These are phyloP conservation scores for Dreissena polymorpha DNA, from an alignment of 1,140 invertebrate species.

Conservation along the genomic window DNA sequence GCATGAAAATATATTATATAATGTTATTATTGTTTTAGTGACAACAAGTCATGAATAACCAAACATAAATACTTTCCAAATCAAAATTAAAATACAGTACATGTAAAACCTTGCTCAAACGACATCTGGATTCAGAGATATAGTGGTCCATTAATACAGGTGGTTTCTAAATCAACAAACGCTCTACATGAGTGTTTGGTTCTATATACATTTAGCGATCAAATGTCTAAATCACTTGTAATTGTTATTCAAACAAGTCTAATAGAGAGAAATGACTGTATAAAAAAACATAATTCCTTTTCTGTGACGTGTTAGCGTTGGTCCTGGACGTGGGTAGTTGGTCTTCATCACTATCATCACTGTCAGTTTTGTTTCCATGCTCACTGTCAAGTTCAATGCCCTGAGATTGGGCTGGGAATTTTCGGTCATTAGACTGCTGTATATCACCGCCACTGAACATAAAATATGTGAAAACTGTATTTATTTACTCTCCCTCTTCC, in stretches of 20 bases:
- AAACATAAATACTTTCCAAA: constrained; percentile 8
- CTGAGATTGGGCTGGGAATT: too few species aligned
- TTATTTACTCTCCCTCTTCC: constrained; percentile 1
- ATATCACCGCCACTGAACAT: too few species aligned
- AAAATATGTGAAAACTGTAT: constrained; percentile 4
- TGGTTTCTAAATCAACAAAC: too few species aligned
- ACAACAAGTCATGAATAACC: constrained; percentile 9
- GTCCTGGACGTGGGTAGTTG: constrained; percentile 20
- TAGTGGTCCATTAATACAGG: too few species aligned
- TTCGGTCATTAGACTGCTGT: too few species aligned
- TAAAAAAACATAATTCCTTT: constrained; percentile 5
- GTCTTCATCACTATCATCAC: constrained; percentile 20
- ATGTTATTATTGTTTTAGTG: not conserved
- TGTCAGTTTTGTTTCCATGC: constrained; percentile 16
- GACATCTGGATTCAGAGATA: too few species aligned
- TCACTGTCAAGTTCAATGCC: constrained; percentile 1
- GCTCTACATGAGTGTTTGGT: too few species aligned
- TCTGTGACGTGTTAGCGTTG: constrained; percentile 22
- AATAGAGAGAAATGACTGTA: too few species aligned
- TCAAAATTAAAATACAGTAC: not conserved
- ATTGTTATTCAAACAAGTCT: too few species aligned
- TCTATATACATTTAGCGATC: too few species aligned
- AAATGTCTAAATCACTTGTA: too few species aligned
- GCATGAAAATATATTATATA: constrained; percentile 13
- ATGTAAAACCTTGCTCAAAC: too few species aligned